A percentile compares a stretch with the other conserved stretches of the same genome.
Conservation (phyloP, 2,113 vertebrate species). For the Podarcis cretensis region DNA sequence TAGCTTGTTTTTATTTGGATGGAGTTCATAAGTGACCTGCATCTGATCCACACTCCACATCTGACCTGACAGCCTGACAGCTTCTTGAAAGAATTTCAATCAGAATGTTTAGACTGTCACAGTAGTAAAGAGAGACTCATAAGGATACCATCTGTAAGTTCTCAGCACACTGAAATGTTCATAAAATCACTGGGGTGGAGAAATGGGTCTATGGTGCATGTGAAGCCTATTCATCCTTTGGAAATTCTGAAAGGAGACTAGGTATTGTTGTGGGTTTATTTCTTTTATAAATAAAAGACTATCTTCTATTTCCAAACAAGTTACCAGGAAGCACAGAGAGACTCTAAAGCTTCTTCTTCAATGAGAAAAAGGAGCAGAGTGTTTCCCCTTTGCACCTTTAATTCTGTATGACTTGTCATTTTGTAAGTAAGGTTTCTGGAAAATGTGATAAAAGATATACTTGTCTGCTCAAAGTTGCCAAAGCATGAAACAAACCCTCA, state of each 20-base stretch:
- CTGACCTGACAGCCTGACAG: not conserved
- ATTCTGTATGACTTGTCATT: constrained; percentile 11
- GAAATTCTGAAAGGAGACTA: not conserved
- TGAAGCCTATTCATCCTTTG: not conserved
- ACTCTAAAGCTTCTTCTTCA: not conserved
- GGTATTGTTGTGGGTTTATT: not conserved
- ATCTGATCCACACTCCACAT: constrained; percentile 27
- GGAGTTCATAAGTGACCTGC: constrained; percentile 34
- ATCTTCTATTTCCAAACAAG: not conserved
- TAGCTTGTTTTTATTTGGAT: constrained; percentile 50
- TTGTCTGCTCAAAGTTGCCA: constrained; percentile 43
- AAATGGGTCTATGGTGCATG: not conserved
- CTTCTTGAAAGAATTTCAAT: not conserved
- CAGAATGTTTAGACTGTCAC: not conserved
- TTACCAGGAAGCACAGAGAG: not conserved
- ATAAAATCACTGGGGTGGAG: not conserved
- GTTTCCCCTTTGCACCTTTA: not conserved
- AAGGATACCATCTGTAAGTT: not conserved
- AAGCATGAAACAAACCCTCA: constrained; percentile 42
- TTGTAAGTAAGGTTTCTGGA: constrained; percentile 2
- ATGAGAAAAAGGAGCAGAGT: not conserved
- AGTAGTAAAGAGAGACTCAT: not conserved
- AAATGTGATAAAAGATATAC: constrained; percentile 40
- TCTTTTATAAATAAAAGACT: not conserved
- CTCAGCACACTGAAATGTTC: not conserved